Percentiles rank a stretch among this genome's conserved stretches.
These are phyloP conservation scores for Paralichthys olivaceus DNA, from an alignment of 2,113 vertebrate species.

Conservation along the genomic window DNA sequence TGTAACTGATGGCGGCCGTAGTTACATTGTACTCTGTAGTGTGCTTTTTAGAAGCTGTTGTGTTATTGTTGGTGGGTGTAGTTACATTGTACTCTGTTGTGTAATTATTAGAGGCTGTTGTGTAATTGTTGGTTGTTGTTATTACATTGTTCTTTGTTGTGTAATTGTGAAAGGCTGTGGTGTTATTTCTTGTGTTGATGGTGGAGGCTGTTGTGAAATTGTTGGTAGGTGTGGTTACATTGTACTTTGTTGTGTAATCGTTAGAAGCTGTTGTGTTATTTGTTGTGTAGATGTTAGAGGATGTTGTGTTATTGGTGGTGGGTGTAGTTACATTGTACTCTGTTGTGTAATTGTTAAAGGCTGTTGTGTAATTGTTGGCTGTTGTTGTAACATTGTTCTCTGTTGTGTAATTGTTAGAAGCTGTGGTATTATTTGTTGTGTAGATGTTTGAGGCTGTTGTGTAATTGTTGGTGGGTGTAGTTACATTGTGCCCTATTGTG, in stretches of 20 bases:
- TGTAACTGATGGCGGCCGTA: neutral
- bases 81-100: neutral
- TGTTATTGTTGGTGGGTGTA: neutral
- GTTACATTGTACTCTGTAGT: neutral
- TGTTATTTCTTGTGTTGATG: neutral
- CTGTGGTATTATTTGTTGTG: neutral
- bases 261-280: neutral
- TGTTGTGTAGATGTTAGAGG: neutral
- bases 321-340: neutral
- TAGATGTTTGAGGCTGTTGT: fast-evolving
- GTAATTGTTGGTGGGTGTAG: neutral
- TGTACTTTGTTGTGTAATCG: neutral
- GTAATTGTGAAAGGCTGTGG: neutral
- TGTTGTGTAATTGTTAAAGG: neutral
- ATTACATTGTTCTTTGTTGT: neutral
- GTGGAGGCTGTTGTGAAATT: neutral
- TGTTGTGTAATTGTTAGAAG: neutral
- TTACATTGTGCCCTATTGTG: neutral
- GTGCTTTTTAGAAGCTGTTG: neutral
- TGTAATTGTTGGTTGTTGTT: neutral
- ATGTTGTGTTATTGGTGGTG: neutral
- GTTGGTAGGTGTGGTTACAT: neutral
- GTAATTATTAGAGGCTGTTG: neutral
- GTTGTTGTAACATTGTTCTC: neutral
- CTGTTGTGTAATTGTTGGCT: neutral